phyloP scores from a whole-genome alignment of 2,888 invertebrate genomes.

The Agrotis segetum region DNA sequence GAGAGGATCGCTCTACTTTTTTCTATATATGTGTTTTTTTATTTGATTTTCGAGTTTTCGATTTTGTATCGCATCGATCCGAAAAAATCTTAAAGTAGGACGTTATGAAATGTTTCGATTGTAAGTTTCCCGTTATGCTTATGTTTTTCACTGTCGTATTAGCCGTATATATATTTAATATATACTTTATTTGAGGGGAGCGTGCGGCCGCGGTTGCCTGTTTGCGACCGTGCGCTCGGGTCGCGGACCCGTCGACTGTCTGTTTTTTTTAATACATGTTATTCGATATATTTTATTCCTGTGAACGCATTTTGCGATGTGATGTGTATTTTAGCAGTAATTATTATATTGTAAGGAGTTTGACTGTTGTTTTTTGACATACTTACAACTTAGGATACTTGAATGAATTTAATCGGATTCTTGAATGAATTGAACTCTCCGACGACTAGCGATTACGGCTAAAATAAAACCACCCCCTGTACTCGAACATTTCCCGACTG shows the following conservation, averaged over 20 bases:
- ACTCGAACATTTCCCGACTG: conserved; percentile 90
- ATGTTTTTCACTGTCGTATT: conserved; percentile 87
- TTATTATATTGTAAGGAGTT: conserved; percentile 91
- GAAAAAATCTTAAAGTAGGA: conserved; percentile 91
- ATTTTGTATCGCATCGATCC: conserved; percentile 91
- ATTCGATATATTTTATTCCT: conserved; percentile 95
- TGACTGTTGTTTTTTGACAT: conserved; percentile 91
- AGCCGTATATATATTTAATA: conserved; percentile 88
- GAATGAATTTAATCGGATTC: conserved; percentile 83
- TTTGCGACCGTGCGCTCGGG: conserved; percentile 87
- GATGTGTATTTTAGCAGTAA: conserved; percentile 92
- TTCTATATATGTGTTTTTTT: conserved; percentile 90
- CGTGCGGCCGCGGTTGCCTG: conserved; percentile 90
- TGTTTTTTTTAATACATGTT: conserved; percentile 92
- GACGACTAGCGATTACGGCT: conserved; percentile 87
- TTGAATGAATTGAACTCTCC: conserved; percentile 81
- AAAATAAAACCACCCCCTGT: conserved; percentile 86
- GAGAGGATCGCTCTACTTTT: conserved; percentile 84
- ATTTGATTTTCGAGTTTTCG: conserved; percentile 91
- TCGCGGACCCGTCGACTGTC: conserved; percentile 85
- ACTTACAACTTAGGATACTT: conserved; percentile 90
- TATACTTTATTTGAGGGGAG: conserved; percentile 83
- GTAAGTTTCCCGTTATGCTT: conserved; percentile 91
- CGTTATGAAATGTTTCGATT: conserved; percentile 91
- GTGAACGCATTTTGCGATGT: conserved; percentile 95